Evolutionary conservation across 2,113 vertebrate species (phyloP), one percentile per base, ranked within the genome.

Genomic region (Rana temporaria): DNA sequence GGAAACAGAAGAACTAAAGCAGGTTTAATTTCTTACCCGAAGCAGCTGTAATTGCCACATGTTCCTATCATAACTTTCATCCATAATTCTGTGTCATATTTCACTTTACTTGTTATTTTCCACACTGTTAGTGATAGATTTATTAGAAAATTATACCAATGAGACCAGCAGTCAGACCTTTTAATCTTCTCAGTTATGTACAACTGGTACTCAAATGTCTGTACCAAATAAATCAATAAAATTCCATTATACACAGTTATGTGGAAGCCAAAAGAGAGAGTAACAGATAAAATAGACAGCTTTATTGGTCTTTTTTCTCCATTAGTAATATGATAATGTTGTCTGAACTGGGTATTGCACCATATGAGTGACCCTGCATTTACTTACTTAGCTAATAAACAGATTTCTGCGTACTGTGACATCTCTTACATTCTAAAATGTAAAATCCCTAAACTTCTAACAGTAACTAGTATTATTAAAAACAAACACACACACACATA

Each of bases 211-310:
- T 24, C 8, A 30, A 53, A 26, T 72, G 18, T 57, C 22, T 18
- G 24, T 18, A 72, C 12, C 70, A 72, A 26, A 72, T 30, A 72
- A 26, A 55, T 56, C 48, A 72, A 26, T 72, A 26, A 53, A 71
- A 52, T 6, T 53, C 68, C 20, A 52, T 24, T 20, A 71, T 20
- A 71, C 4, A 20, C 68, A 71, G 16, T 20, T 24, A 71, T 24
- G 11, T 14, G 19, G 11, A 14, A 63, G 60, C 60, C 15, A 63
- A 9, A 20, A 63, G 24, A 24, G 63, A 65, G 32, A 32, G 17
- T 32, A 26, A 30, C 32, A 32, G 14, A 16, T 20, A 65, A 32
- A 65, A 65, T 24, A 24, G 11, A 32, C 1, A 32, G 30, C 2
- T 14, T 32, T 14, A 65, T 32, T 32, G 26, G 63, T 16, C 14